These are phyloP conservation scores for Xanthorhoe spadicearia DNA, from an alignment of 2,888 invertebrate species.

Conservation along the genomic window DNA sequence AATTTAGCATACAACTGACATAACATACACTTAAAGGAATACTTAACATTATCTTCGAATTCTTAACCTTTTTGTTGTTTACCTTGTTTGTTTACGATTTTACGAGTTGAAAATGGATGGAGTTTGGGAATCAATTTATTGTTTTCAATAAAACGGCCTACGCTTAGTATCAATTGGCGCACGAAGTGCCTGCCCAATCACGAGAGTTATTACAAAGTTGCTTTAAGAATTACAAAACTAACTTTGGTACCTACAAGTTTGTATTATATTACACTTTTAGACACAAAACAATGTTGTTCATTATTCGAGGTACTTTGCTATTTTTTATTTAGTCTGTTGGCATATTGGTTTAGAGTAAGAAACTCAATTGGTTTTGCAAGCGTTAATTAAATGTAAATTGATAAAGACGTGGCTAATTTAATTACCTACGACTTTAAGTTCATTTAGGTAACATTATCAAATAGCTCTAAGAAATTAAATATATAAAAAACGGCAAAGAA, in stretches of 20 bases:
- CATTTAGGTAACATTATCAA: too few relatives aligned
- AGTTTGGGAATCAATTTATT: slow-evolving; percentile 26
- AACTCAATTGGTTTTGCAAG: too few relatives aligned
- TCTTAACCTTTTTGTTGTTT: slow-evolving; percentile 31
- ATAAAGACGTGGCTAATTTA: too few relatives aligned
- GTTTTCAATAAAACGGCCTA: slow-evolving; percentile 20
- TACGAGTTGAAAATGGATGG: slow-evolving; percentile 22
- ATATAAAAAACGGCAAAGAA: too few relatives aligned
- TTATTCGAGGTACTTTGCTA: neutral
- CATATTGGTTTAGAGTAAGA: too few relatives aligned
- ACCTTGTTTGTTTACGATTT: slow-evolving; percentile 29
- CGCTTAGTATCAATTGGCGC: slow-evolving; percentile 19
- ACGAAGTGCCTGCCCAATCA: slow-evolving; percentile 19
- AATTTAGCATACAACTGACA: slow-evolving; percentile 57
- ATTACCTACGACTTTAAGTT: too few relatives aligned
- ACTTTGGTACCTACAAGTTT: neutral
- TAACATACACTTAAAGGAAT: slow-evolving; percentile 47
- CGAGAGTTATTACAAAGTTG: slow-evolving; percentile 22
- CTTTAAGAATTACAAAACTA: slow-evolving; percentile 4
- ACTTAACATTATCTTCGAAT: slow-evolving; percentile 24
- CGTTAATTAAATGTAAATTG: too few relatives aligned
- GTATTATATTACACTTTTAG: neutral
- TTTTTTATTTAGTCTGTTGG: too few relatives aligned
- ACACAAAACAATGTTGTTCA: neutral
- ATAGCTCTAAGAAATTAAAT: too few relatives aligned